Evolutionary conservation across 2,888 invertebrate species (phyloP), one percentile per base, ranked within the genome.

Genomic region (Rapana venosa): DNA sequence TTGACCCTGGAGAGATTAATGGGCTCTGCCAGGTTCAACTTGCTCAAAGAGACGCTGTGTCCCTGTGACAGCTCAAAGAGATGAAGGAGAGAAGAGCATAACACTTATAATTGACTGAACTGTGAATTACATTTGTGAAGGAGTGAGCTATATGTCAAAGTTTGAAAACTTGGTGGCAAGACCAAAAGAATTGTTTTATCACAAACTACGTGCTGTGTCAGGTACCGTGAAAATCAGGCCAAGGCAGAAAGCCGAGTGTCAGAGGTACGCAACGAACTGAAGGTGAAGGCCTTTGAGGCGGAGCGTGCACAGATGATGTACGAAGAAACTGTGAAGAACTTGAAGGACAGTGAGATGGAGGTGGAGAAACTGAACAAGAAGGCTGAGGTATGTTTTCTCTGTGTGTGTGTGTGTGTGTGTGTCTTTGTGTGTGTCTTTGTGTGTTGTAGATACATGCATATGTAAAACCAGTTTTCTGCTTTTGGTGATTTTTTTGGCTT

Each of bases 301-400:
- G 96, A 96, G 92, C 92, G 96, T 79, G 92, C 94, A 32, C 95
- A 95, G 90, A 93, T 96, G 91, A 92, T 96, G 8, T 94, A 95
- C 89, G 96, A 96, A 87, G 96, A 96, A 91, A 94, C 95, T 11
- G 92, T 95, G 79, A 94, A 94, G 88, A 95, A 95, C 81, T 92
- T 95, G 77, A 95, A 94, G 90, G 95, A 95, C 87, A 91, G 93
- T 87, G 95, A 96, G 89, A 91, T 96, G 61, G 96, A 96, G 56
- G 94, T 95, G 70, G 96, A 96, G 90, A 96, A 96, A 92, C 91
- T 95, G 58, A 94, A 95, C 88, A 96, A 96, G 92, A 96, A 96
- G 92, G 91, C 94, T 17, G 96, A 96, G 94, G 96, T 96, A 5
- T 22, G 70, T 70, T 5, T n/a, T 11, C 15, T 74, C n/a, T 74